These are phyloP conservation scores for Dasysyrphus albostriatus DNA, from an alignment of 2,888 invertebrate genomes.

Conservation along the genomic window DNA sequence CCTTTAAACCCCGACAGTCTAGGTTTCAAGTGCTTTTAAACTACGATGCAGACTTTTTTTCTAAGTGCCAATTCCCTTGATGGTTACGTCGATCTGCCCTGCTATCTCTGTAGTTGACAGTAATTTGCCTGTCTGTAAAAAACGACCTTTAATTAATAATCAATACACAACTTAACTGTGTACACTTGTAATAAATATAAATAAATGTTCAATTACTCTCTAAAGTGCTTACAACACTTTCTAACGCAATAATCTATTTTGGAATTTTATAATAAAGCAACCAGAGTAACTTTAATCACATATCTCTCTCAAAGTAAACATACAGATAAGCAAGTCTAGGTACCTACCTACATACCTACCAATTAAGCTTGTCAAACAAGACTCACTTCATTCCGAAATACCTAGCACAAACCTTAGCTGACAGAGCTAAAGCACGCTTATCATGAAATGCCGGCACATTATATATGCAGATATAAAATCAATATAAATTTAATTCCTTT, in stretches of 20 bases:
- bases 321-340: constrained; percentile 45
- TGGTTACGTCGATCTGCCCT: background rate
- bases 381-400: constrained; percentile 25
- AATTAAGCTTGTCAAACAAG: constrained; percentile 50
- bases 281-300: background rate
- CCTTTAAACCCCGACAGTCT: constrained; percentile 16
- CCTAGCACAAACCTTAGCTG: background rate
- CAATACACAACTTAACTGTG: constrained; percentile 24
- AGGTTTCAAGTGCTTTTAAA: background rate
- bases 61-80: background rate
- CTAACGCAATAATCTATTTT: constrained; percentile 56
- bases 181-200: constrained; percentile 46
- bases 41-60: constrained; percentile 2
- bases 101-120: background rate
- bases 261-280: constrained; percentile 23
- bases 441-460: constrained; percentile 48
- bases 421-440: constrained; percentile 2
- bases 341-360: background rate
- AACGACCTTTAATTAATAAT: constrained; percentile 22
- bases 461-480: too few relatives aligned
- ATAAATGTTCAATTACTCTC: constrained; percentile 58
- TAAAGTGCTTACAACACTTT: constrained; percentile 58
- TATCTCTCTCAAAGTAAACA: constrained; percentile 43
- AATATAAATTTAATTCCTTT: constrained; percentile 28
- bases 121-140: constrained; percentile 9